Conservation (phyloP, 2,113 vertebrate genomes). For the Microcebus jonahi region DNA sequence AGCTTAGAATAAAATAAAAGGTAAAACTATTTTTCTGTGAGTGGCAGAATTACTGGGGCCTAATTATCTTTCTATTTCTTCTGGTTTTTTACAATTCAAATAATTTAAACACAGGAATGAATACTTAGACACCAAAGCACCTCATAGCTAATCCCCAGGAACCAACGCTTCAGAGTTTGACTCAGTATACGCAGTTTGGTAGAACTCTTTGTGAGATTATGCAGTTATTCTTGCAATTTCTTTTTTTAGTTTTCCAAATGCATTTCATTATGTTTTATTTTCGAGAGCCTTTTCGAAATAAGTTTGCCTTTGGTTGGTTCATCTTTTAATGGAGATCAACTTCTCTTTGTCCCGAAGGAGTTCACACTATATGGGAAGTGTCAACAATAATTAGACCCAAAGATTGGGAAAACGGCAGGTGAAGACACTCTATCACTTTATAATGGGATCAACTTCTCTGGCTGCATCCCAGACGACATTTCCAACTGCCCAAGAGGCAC, state of each 20-base stretch:
- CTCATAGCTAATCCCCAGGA: neutral
- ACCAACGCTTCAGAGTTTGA: neutral
- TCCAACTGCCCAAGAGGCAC: constrained; percentile 75
- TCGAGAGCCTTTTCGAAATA: neutral
- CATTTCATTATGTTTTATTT: constrained; percentile 39
- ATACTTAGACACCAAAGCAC: neutral
- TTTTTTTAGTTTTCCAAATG: constrained; percentile 30
- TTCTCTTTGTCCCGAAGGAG: constrained; percentile 69
- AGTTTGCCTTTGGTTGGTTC: constrained; percentile 24
- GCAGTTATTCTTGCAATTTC: neutral
- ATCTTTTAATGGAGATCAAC: constrained; percentile 79
- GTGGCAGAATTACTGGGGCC: neutral
- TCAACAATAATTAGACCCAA: constrained; percentile 82
- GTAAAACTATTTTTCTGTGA: neutral
- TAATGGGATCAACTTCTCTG: constrained; percentile 78
- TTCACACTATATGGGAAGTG: constrained; percentile 76
- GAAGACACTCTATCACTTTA: constrained; percentile 73
- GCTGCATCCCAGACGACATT: constrained; percentile 74
- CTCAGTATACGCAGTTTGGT: neutral
- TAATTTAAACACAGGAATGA: neutral
- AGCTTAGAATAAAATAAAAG: neutral
- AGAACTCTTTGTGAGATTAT: neutral
- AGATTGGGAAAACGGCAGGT: constrained; percentile 77
- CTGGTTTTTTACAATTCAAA: neutral
- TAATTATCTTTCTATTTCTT: neutral